A percentile compares a stretch with the other conserved stretches of the same genome.
Evolutionary conservation across 1,140 invertebrate genomes (phyloP).

Genomic region (Gryon sp.): DNA sequence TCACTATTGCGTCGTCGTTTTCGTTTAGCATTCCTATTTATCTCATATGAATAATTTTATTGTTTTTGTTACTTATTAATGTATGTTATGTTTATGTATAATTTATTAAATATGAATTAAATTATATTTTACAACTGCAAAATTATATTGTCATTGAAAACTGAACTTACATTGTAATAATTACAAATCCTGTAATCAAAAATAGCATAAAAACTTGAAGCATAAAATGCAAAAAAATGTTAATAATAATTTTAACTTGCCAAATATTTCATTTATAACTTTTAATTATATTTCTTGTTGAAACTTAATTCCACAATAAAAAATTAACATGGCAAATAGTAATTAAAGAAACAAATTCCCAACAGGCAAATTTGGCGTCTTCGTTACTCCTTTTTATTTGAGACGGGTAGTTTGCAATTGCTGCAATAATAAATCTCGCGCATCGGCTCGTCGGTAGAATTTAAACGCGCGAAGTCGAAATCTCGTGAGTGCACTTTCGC

Average conservation of each 20-base stretch:
- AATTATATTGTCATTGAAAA: too few species aligned
- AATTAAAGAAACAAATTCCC: slow-evolving; percentile 50
- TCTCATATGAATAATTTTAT: background rate
- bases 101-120: too few species aligned
- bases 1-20: slow-evolving; percentile 20
- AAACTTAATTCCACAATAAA: slow-evolving; percentile 39
- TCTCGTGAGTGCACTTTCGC: slow-evolving; percentile 61
- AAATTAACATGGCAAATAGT: slow-evolving; percentile 46
- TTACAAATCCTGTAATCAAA: too few species aligned
- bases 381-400: slow-evolving; percentile 35
- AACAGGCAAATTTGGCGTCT: slow-evolving; percentile 30
- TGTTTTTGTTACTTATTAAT: background rate
- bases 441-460: slow-evolving; percentile 56
- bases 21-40: slow-evolving; percentile 10
- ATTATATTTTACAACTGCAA: too few species aligned
- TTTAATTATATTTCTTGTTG: slow-evolving; percentile 9
- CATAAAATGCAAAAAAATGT: too few species aligned
- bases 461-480: slow-evolving; percentile 61
- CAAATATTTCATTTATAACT: slow-evolving; percentile 26
- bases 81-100: too few species aligned
- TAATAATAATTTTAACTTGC: too few species aligned
- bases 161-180: too few species aligned
- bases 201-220: too few species aligned
- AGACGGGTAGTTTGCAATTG: slow-evolving; percentile 35
- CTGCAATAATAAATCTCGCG: slow-evolving; percentile 61